phyloP scores from a whole-genome alignment of 1,140 invertebrate genomes.

The Drosophila mayri region DNA sequence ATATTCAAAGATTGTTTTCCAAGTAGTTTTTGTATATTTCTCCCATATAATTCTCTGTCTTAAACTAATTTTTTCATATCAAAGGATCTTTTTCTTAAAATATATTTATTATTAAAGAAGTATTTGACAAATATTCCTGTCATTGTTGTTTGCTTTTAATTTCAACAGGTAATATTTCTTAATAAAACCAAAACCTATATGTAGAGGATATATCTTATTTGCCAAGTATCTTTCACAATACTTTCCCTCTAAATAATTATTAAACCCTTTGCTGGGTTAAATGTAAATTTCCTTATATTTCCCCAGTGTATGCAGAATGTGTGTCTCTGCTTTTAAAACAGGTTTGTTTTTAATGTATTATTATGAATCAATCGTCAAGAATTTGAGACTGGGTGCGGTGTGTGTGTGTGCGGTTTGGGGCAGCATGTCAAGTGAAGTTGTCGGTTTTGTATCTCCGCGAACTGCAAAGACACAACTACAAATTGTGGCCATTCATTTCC shows the following conservation, averaged over 20 bases:
- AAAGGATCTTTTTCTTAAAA: not conserved
- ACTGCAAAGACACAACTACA: slow-evolving; percentile 48
- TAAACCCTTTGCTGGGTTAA: not conserved
- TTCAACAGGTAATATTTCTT: not conserved
- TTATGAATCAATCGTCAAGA: slow-evolving; percentile 73
- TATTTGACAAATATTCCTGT: too few species aligned
- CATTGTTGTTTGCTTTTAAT: not conserved
- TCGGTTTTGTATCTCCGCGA: slow-evolving; percentile 29
- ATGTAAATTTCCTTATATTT: not conserved
- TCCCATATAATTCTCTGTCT: not conserved
- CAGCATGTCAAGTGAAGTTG: slow-evolving; percentile 53
- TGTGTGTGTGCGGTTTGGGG: slow-evolving; percentile 44
- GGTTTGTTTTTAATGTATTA: slow-evolving; percentile 42
- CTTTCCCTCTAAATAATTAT: not conserved
- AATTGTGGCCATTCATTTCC: slow-evolving; percentile 59
- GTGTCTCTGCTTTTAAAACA: slow-evolving; percentile 46
- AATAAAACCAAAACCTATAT: not conserved
- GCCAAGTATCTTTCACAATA: not conserved
- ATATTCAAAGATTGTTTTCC: not conserved
- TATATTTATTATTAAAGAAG: not conserved
- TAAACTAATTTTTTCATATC: not conserved
- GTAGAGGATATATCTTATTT: not conserved
- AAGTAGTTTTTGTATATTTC: not conserved
- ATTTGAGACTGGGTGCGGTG: slow-evolving; percentile 64
- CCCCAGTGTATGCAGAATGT: slow-evolving; percentile 41